phyloP scores from a whole-genome alignment of 2,113 vertebrate species.

The Protomyctophum bolini region DNA sequence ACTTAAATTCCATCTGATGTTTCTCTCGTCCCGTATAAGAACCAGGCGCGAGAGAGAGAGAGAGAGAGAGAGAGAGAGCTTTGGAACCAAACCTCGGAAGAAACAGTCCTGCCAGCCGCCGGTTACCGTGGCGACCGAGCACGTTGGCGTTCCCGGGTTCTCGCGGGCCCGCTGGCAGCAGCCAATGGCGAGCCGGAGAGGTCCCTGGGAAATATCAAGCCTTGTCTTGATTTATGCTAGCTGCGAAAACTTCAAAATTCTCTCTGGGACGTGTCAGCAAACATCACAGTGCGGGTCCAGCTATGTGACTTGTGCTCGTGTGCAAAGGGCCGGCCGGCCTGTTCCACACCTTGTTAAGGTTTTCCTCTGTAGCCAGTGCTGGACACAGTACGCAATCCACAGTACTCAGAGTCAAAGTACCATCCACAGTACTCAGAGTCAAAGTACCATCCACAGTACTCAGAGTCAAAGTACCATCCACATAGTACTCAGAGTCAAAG shows the following conservation, averaged over 20 bases:
- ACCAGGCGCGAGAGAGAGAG: too few relatives aligned
- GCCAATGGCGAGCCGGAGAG: constrained; percentile 24
- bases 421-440: too few relatives aligned
- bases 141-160: background rate
- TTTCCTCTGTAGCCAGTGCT: constrained; percentile 25
- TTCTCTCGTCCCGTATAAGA: too few relatives aligned
- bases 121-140: constrained; percentile 36
- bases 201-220: constrained; percentile 72
- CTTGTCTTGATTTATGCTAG: constrained; percentile 68
- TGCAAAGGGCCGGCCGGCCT: constrained; percentile 64
- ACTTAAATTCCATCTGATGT: background rate
- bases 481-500: too few relatives aligned
- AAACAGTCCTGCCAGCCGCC: constrained; percentile 3
- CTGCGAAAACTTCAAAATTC: constrained; percentile 74
- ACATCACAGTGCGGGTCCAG: constrained; percentile 73
- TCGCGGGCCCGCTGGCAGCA: constrained; percentile 9
- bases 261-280: constrained; percentile 77
- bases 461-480: too few relatives aligned
- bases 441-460: too few relatives aligned
- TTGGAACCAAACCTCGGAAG: constrained; percentile 16
- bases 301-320: constrained; percentile 50
- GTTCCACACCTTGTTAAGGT: constrained; percentile 72
- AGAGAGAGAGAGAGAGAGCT: constrained; percentile 2
- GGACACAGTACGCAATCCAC: background rate
- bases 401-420: too few relatives aligned